phyloP scores from a whole-genome alignment of 2,797 vertebrate genomes.

The Falco columbarius region DNA sequence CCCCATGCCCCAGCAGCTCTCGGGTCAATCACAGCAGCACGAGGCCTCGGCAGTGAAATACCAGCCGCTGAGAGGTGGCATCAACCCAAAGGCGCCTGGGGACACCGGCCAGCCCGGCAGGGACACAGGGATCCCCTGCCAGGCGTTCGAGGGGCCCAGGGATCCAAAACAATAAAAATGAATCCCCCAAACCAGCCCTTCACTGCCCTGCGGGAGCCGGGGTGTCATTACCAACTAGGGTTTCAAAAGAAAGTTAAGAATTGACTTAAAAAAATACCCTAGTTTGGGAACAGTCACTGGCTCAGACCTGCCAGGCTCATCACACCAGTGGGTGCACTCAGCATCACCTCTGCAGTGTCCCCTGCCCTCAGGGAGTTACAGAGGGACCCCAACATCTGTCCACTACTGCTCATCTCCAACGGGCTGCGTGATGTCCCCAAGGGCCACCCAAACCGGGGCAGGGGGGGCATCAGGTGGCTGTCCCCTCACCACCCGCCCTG shows the following conservation, averaged over 20 bases:
- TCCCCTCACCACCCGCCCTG: accelerated
- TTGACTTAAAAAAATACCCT: background rate
- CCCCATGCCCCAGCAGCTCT: background rate
- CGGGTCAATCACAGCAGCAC: background rate
- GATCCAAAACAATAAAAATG: background rate
- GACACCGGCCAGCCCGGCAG: background rate
- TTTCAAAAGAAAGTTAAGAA: background rate
- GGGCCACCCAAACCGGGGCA: background rate
- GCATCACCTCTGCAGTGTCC: background rate
- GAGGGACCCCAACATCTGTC: background rate
- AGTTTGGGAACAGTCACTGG: background rate
- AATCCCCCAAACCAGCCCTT: background rate
- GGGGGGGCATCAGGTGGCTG: too few species aligned
- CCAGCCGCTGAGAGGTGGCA: background rate
- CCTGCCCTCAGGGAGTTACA: background rate
- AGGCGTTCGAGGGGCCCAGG: background rate
- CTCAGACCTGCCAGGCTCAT: background rate
- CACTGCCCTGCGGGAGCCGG: accelerated
- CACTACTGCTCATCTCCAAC: background rate
- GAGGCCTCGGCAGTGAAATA: background rate
- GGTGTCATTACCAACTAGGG: background rate
- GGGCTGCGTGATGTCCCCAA: background rate
- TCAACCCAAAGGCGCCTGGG: accelerated
- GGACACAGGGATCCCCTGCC: accelerated
- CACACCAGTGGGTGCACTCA: accelerated